Percentiles rank a stretch among this genome's conserved stretches.
These are phyloP conservation scores for Leptopilina boulardi DNA, from an alignment of 1,140 invertebrate species.

Conservation along the genomic window DNA sequence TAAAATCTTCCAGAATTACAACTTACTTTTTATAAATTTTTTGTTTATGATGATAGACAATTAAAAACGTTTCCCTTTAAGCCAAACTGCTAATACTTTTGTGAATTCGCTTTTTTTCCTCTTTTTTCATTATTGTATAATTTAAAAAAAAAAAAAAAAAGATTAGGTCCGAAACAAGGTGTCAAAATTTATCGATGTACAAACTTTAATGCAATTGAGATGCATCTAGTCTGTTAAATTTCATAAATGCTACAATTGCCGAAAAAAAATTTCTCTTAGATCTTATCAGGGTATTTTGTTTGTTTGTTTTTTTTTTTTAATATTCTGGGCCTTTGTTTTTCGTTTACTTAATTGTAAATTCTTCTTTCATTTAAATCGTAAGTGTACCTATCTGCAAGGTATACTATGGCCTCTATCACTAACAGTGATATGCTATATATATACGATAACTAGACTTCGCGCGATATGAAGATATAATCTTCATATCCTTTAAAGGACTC, in stretches of 20 bases:
- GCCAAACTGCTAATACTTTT: slow-evolving; percentile 68
- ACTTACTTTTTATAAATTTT: background rate
- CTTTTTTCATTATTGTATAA: slow-evolving; percentile 54
- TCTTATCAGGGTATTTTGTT: slow-evolving; percentile 26
- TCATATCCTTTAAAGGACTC: slow-evolving; percentile 60
- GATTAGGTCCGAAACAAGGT: slow-evolving; percentile 52
- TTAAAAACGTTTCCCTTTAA: slow-evolving; percentile 51
- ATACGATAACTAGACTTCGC: slow-evolving; percentile 61
- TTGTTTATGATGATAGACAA: background rate
- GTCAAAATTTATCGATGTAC: slow-evolving; percentile 55
- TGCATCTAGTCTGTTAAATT: slow-evolving; percentile 56
- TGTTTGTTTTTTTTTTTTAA: slow-evolving; percentile 54
- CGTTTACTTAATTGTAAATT: slow-evolving; percentile 38
- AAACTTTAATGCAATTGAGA: slow-evolving; percentile 61
- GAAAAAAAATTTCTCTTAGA: background rate
- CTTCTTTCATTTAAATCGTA: slow-evolving; percentile 48
- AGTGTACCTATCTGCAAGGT: slow-evolving; percentile 51
- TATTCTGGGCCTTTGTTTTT: slow-evolving; percentile 41
- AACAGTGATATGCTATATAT: slow-evolving; percentile 45
- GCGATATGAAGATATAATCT: slow-evolving; percentile 64
- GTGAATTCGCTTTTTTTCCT: slow-evolving; percentile 61
- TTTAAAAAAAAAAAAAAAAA: slow-evolving; percentile 56
- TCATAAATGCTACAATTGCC: background rate
- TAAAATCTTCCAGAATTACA: slow-evolving; percentile 54
- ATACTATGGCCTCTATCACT: slow-evolving; percentile 53